Base-by-base conservation (phyloP, 2,113 vertebrate species). In the Pluvialis apricaria region DNA sequence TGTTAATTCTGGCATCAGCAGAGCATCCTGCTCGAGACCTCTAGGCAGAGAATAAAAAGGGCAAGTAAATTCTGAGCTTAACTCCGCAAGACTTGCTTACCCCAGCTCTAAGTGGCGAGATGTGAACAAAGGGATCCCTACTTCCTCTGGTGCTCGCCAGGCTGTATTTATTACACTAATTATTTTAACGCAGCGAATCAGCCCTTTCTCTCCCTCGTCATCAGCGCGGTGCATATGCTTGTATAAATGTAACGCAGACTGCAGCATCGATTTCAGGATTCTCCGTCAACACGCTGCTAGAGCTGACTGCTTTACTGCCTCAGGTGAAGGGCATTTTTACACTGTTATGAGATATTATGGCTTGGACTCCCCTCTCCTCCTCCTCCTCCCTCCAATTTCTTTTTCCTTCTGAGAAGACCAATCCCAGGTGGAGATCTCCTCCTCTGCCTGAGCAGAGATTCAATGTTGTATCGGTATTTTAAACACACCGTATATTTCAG, bases 81-180 rank as follows among this genome's bases (percentile, higher is more conserved):
- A 89, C 80, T 89, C 80, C 24, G 13, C 55, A 26, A 75, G 83
- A 82, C 86, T 91, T 73, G 82, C 90, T 91, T 68, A 82, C 61
- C 57, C 81, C 24, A 84, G 89, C 92, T 86, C 60, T 66, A 47
- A 54, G 89, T 57, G 51, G 75, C 0, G 26, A 89, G 77, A 88
- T 60, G 55, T 29, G 94, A 96, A 93, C 94, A 94, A 95, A 96
- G 69, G 82, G 70, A 89, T 82, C 44, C 72, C 77, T 31, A 28
- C 73, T 72, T 91, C 92, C 85, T 70, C 85, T 40, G 73, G 72
- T 5, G 44, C 92, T 94, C 38, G 5, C 69, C 71, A 73, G 84
- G 73, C 86, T 85, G 66, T 96, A 94, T 91, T 92, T 96, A 94
- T 94, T 87, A 92, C 87, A 60, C 71, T 92, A 73, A 92, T 95